Evolutionary conservation across 2,113 vertebrate species (phyloP).

Genomic region (Dipodomys merriami): DNA sequence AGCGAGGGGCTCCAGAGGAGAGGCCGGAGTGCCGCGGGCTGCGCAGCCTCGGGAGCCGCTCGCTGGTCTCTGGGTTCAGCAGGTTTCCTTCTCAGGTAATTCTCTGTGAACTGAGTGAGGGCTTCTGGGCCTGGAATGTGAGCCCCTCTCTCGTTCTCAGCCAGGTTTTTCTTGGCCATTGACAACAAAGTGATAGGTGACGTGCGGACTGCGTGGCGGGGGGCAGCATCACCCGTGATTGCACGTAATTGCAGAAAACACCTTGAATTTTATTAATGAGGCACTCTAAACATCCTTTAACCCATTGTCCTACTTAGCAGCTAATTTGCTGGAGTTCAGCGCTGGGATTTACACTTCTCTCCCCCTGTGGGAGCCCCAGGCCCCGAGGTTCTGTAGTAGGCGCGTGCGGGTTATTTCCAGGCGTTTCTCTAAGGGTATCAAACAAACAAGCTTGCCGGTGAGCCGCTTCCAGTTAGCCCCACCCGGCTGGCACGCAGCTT

Average conservation of each 20-base stretch:
- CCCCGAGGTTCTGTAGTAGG: constrained; percentile 77
- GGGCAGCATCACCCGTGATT: constrained; percentile 84
- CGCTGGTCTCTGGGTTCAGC: no score
- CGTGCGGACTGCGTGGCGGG: constrained; percentile 78
- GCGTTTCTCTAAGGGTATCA: constrained; percentile 47
- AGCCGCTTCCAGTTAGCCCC: constrained; percentile 49
- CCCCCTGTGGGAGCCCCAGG: constrained; percentile 58
- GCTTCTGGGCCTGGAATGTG: constrained; percentile 49
- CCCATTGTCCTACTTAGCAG: constrained; percentile 81
- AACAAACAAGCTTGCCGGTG: constrained; percentile 58
- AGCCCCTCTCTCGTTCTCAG: constrained; percentile 40
- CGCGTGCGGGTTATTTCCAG: constrained; percentile 75
- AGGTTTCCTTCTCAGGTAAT: not conserved
- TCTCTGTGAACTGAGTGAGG: not conserved
- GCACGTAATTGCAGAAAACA: constrained; percentile 85
- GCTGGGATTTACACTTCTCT: constrained; percentile 78
- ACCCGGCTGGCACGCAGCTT: not conserved
- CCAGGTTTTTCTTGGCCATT: constrained; percentile 80
- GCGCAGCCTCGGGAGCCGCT: no score
- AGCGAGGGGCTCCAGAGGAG: not conserved
- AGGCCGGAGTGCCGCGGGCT: not conserved
- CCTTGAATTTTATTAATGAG: constrained; percentile 87
- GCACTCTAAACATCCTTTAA: constrained; percentile 82
- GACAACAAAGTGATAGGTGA: constrained; percentile 70
- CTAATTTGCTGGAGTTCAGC: constrained; percentile 77